These are phyloP conservation scores for Cylas formicarius DNA, from an alignment of 1,140 invertebrate genomes.

Conservation along the genomic window DNA sequence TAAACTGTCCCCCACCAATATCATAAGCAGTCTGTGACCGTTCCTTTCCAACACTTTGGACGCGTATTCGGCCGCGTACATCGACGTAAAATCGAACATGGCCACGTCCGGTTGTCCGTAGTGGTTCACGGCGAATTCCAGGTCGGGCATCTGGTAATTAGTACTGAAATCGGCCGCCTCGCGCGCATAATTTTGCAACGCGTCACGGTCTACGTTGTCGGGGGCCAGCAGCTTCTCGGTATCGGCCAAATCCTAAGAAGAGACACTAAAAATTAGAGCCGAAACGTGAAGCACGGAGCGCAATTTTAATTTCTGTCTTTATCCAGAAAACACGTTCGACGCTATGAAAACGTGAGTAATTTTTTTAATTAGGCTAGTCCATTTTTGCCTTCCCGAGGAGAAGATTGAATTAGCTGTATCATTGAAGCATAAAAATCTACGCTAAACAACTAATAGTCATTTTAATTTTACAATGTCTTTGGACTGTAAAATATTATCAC, in stretches of 20 bases:
- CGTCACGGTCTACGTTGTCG: slow-evolving; percentile 87
- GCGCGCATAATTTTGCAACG: slow-evolving; percentile 83
- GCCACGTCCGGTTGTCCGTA: slow-evolving; percentile 96
- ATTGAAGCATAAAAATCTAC: no score
- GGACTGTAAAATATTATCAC: no score
- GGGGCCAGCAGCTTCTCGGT: slow-evolving; percentile 77
- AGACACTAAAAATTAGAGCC: slow-evolving; percentile 9
- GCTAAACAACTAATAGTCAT: no score
- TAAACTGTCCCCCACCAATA: slow-evolving; percentile 91
- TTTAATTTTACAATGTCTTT: no score
- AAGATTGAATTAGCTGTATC: no score
- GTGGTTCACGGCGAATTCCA: slow-evolving; percentile 97
- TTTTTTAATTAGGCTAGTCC: no score
- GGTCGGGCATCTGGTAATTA: slow-evolving; percentile 76
- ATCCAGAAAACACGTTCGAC: no score
- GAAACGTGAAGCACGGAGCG: neutral
- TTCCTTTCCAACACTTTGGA: slow-evolving; percentile 69
- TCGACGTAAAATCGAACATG: slow-evolving; percentile 99
- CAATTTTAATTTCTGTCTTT: neutral
- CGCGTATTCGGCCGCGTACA: slow-evolving; percentile 96
- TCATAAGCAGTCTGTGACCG: slow-evolving; percentile 74
- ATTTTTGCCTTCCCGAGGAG: no score
- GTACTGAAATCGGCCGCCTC: slow-evolving; percentile 97
- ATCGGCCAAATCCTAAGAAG: slow-evolving; percentile 75
- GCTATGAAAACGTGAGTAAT: no score